These are phyloP conservation scores for Bucorvus abyssinicus DNA, from an alignment of 2,797 vertebrate genomes.

Conservation along the genomic window DNA sequence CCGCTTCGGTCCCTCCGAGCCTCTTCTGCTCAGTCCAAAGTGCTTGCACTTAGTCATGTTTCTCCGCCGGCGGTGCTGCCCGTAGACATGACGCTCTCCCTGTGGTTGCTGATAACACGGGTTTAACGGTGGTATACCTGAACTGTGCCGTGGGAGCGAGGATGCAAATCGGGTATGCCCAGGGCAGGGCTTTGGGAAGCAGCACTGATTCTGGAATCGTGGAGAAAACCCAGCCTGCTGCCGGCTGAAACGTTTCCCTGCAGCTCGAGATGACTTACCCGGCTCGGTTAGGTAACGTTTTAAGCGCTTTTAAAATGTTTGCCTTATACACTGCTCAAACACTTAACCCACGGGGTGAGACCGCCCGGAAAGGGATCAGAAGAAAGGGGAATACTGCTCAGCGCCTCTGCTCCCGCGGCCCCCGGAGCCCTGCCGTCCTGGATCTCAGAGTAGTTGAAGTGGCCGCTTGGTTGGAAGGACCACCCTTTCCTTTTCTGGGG, in stretches of 20 bases:
- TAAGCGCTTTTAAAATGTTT: slow-evolving; percentile 31
- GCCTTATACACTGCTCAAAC: background rate
- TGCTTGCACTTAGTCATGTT: background rate
- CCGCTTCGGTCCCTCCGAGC: slow-evolving; percentile 23
- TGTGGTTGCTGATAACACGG: background rate
- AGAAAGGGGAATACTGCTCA: background rate
- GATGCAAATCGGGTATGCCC: background rate
- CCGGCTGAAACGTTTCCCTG: background rate
- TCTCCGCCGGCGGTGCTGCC: background rate
- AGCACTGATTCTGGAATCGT: background rate
- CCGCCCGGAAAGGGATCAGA: background rate
- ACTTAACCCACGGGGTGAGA: background rate
- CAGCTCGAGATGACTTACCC: background rate
- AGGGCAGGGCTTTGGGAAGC: background rate
- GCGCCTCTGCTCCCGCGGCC: background rate
- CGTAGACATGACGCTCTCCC: background rate
- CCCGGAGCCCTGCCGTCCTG: background rate
- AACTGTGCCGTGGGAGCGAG: background rate
- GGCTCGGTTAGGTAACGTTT: background rate
- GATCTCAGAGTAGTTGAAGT: background rate
- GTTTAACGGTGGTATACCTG: background rate
- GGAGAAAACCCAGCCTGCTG: background rate
- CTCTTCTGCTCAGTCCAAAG: slow-evolving; percentile 21
- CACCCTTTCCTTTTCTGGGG: slow-evolving; percentile 56
- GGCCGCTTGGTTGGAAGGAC: background rate